These are phyloP conservation scores for Calliscelio sp. DNA, from an alignment of 2,888 invertebrate genomes.

Conservation along the genomic window DNA sequence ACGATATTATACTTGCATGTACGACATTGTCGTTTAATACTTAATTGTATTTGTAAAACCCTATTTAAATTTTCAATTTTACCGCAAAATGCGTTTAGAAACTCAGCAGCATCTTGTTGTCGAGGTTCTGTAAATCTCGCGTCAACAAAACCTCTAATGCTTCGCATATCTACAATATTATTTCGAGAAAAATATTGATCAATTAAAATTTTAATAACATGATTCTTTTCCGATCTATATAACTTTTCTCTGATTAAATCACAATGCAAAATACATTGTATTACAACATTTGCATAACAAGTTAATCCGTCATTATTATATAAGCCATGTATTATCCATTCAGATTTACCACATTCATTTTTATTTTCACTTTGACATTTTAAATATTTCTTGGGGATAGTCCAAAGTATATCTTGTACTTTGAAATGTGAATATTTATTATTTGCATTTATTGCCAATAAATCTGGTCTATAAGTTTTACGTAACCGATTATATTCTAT, in stretches of 20 bases:
- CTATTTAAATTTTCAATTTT: constrained; percentile 14
- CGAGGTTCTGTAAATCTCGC: background rate
- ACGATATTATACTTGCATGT: too few relatives aligned
- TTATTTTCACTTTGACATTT: constrained; percentile 14
- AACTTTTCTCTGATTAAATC: constrained; percentile 26
- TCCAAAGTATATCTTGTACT: too few relatives aligned
- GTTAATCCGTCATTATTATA: too few relatives aligned
- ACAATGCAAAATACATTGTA: constrained; percentile 30
- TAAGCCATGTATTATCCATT: too few relatives aligned
- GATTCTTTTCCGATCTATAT: constrained; percentile 13
- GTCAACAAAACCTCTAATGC: background rate
- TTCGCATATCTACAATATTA: background rate
- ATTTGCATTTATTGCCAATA: too few relatives aligned
- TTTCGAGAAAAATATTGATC: background rate
- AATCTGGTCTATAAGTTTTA: too few relatives aligned
- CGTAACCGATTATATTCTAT: too few relatives aligned
- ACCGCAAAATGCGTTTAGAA: too few relatives aligned
- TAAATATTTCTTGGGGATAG: constrained; percentile 15
- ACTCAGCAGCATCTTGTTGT: constrained; percentile 49
- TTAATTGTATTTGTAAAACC: constrained; percentile 17
- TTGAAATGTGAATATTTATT: too few relatives aligned
- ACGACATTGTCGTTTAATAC: constrained; percentile 9
- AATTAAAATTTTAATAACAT: constrained; percentile 1
- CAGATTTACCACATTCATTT: too few relatives aligned
- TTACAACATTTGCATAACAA: too few relatives aligned